Percentiles rank a stretch among this genome's conserved stretches.
Evolutionary conservation across 1,140 invertebrate genomes (phyloP).

Genomic region (Cherax quadricarinatus): DNA sequence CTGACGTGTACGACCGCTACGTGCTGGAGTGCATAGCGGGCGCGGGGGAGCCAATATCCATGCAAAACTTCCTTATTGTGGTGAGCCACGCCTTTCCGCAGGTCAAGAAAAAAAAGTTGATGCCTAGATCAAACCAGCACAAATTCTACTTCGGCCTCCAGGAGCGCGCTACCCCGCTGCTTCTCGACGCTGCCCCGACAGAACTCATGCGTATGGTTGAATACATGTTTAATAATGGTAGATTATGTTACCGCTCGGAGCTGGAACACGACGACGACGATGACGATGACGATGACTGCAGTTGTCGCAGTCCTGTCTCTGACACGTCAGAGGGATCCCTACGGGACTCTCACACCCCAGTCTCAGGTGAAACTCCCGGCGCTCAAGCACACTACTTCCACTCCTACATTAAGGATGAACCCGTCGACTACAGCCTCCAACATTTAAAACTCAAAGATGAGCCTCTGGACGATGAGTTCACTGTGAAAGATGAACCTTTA

Average conservation of each 20-base stretch:
- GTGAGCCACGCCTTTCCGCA: constrained; percentile 62
- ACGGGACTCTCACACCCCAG: constrained; percentile 41
- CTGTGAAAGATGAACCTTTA: constrained; percentile 67
- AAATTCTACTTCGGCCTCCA: constrained; percentile 71
- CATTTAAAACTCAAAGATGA: constrained; percentile 70
- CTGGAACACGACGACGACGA: constrained; percentile 60
- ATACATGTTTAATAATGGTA: constrained; percentile 58
- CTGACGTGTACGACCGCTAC: constrained; percentile 68
- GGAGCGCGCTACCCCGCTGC: constrained; percentile 58
- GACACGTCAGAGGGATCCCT: constrained; percentile 67
- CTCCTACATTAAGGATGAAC: constrained; percentile 58
- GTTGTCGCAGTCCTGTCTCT: constrained; percentile 69
- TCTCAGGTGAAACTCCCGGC: constrained; percentile 9
- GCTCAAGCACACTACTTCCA: constrained; percentile 41
- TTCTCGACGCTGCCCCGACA: constrained; percentile 47
- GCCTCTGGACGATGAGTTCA: constrained; percentile 55
- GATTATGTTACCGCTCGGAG: constrained; percentile 48
- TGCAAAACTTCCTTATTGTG: constrained; percentile 67
- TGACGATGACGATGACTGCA: constrained; percentile 68
- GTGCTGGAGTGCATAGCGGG: constrained; percentile 54
- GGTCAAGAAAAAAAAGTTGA: constrained; percentile 45
- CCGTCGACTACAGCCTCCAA: constrained; percentile 71
- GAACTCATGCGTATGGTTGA: constrained; percentile 47
- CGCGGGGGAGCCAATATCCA: constrained; percentile 58
- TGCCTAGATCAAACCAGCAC: constrained; percentile 67